phyloP scores from a whole-genome alignment of 2,113 vertebrate species.

The Gopherus flavomarginatus region DNA sequence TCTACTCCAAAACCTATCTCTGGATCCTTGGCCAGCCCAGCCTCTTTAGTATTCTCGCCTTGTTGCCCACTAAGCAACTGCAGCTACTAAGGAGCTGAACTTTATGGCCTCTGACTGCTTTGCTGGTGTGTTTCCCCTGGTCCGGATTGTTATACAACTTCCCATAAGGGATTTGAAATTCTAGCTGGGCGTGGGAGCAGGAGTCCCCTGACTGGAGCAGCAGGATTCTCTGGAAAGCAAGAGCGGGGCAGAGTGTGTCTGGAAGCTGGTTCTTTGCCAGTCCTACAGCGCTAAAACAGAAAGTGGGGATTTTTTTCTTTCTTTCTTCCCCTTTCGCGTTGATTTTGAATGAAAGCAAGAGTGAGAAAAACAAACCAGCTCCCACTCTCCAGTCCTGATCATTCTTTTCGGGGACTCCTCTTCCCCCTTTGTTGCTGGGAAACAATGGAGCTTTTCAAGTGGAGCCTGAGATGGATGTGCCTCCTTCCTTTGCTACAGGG shows the following conservation, averaged over 20 bases:
- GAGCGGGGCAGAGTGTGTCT: neutral
- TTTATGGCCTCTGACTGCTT: accelerated
- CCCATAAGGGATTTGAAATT: conserved; percentile 1
- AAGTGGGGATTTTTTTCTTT: conserved; percentile 3
- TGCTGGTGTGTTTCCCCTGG: neutral
- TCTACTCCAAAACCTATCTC: neutral
- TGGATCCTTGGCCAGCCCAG: neutral
- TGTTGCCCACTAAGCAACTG: neutral
- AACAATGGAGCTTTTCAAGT: conserved; percentile 69
- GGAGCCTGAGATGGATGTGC: conserved; percentile 59
- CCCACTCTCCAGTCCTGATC: neutral
- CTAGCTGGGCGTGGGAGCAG: neutral
- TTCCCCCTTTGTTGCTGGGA: neutral
- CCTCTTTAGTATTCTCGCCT: conserved; percentile 40
- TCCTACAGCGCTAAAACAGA: conserved; percentile 22
- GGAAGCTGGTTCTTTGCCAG: conserved; percentile 39
- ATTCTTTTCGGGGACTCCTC: neutral
- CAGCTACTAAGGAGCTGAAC: neutral
- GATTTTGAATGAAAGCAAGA: conserved; percentile 50
- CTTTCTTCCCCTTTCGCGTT: neutral
- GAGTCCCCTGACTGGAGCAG: neutral
- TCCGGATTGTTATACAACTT: neutral
- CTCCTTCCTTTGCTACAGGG: conserved; percentile 69
- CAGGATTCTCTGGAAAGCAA: neutral
- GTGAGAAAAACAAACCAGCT: neutral